Percentiles rank a stretch among this genome's conserved stretches.
Conservation (phyloP, 2,888 invertebrate species). For the Kryphioiulus occultus region DNA sequence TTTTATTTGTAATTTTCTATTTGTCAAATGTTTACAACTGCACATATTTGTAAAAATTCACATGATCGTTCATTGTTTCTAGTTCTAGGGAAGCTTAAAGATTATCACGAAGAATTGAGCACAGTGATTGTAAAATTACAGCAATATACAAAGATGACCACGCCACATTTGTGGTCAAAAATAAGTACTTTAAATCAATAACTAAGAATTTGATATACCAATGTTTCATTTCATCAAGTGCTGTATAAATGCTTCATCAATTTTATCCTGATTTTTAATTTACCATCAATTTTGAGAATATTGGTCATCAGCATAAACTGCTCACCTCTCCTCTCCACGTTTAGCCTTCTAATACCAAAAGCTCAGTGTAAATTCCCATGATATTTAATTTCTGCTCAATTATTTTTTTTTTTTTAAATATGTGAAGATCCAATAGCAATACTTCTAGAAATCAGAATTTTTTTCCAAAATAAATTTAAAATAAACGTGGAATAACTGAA, state of each 20-base stretch:
- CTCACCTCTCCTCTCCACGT: background rate
- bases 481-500: no score
- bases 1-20: background rate
- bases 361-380: no score
- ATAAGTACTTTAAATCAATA: no score
- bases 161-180: background rate
- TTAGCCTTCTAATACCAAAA: background rate
- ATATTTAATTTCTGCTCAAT: background rate
- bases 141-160: background rate
- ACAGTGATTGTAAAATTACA: background rate
- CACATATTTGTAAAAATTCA: background rate
- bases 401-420: no score
- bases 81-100: background rate
- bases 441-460: no score
- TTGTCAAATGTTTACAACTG: background rate
- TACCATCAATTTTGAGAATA: background rate
- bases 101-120: constrained; percentile 31
- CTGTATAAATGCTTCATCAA: background rate
- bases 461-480: no score
- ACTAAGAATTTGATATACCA: background rate
- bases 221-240: background rate
- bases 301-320: no score
- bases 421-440: no score
- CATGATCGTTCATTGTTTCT: background rate
- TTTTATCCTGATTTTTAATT: background rate